Evolutionary conservation across 2,113 vertebrate genomes (phyloP), one percentile per base, ranked within the genome.

Genomic region (Taxidea taxus): DNA sequence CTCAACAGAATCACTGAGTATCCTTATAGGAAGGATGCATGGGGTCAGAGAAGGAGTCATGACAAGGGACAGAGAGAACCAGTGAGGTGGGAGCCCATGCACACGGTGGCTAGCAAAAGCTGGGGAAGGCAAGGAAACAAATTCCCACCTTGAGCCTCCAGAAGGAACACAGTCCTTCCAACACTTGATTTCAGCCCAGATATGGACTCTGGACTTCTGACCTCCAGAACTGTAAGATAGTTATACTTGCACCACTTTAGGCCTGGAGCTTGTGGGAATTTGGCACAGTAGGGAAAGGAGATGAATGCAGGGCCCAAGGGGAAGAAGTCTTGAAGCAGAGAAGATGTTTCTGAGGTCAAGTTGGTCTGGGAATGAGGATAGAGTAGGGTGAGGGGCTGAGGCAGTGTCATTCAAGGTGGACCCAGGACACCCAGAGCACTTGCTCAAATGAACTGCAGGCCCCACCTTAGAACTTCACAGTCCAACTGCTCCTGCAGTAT

Each of bases 221-320:
- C 11, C 39, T 29, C 42, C 9, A 42, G 21, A 85, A 7, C 21
- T 9, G 3, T 37, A 56, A 84, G 20, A n/a, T 6, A 7, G 18
- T 77, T 54, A 23, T 16, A 23, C 14, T 13, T 42, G 15, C 29
- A 27, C 21, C 29, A 47, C 72, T 39, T n/a, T 42, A 75, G 44
- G 83, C 29, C 10, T 37, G 0, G 2, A 44, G 7, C 51, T 81
- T 47, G 60, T 54, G 42, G n/a, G 15, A 2, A 21, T 47, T 77
- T n/a, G 21, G 29, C 49, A 9, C 14, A 47, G 60, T 4, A 4
- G 34, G 27, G 29, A 34, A 44, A 81, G 29, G 77, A 64, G 58
- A 31, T 0, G 2, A 15, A 11, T 42, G 8, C 16, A n/a, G 27
- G 27, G 27, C 6, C 18, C 7, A 75, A 6, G 11, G 7, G 8